Conservation (phyloP, 2,113 vertebrate genomes). For the Procavia capensis region DNA sequence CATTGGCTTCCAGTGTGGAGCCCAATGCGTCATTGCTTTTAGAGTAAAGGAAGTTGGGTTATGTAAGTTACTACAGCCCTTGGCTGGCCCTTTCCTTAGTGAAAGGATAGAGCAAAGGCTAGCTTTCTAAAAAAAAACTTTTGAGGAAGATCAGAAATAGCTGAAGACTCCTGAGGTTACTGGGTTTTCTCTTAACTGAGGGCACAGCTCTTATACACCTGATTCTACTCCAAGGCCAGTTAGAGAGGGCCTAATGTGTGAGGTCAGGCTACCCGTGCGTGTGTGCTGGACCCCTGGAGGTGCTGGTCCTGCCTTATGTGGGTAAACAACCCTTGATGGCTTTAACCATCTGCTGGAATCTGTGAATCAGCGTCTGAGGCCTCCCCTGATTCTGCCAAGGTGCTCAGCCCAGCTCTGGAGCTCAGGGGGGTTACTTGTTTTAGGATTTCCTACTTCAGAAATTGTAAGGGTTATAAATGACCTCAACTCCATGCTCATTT, state of each 20-base stretch:
- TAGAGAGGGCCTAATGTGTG: background rate
- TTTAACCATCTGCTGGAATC: background rate
- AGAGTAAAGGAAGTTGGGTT: background rate
- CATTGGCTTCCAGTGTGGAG: fast-evolving
- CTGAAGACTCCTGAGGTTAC: background rate
- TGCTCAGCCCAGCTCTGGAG: fast-evolving
- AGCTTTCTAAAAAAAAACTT: background rate
- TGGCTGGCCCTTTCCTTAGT: background rate
- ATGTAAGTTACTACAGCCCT: no score
- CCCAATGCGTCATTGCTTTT: fast-evolving
- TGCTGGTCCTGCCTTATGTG: background rate
- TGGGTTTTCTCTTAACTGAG: constrained; percentile 28
- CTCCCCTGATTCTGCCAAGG: background rate
- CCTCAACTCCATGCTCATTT: background rate
- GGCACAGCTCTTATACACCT: background rate
- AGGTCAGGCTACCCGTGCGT: background rate
- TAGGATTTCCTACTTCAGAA: background rate
- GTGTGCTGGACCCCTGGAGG: background rate
- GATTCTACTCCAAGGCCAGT: background rate
- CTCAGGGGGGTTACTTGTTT: background rate
- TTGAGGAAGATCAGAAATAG: background rate
- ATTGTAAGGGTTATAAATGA: fast-evolving
- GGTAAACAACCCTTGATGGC: background rate
- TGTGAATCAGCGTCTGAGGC: background rate
- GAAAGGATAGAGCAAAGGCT: background rate